Conservation (phyloP, 2,888 invertebrate species). For the Seira sanloemensis region DNA sequence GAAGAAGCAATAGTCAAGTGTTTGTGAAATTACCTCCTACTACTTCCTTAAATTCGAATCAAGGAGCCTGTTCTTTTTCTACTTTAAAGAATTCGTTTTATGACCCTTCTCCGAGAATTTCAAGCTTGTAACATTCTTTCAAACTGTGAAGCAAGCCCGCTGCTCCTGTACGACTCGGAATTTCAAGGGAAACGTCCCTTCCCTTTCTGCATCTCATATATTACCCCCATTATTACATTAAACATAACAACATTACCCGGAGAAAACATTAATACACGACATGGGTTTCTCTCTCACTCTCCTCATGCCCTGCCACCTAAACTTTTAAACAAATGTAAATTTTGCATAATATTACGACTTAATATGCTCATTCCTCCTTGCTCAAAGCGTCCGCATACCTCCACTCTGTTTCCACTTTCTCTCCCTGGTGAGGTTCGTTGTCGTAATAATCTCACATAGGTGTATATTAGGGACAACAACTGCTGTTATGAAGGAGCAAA, state of each 20-base stretch:
- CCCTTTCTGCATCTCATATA: background rate
- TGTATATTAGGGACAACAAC: background rate
- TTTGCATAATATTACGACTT: conserved; percentile 2
- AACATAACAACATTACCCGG: conserved; percentile 3
- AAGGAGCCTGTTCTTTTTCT: no score
- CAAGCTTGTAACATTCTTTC: background rate
- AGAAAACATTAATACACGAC: conserved; percentile 9
- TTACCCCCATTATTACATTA: conserved; percentile 13
- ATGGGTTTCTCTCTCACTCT: background rate
- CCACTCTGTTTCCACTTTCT: background rate
- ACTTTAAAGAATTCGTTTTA: no score
- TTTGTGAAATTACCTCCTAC: no score
- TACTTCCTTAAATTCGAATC: no score
- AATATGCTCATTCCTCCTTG: background rate
- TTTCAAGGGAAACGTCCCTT: background rate
- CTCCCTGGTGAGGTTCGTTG: background rate
- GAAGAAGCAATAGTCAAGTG: no score
- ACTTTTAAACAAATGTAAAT: background rate
- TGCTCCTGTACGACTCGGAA: no score
- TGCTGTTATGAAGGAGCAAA: conserved; percentile 25
- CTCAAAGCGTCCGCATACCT: background rate
- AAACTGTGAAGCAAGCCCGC: background rate
- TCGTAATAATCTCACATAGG: background rate
- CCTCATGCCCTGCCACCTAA: background rate
- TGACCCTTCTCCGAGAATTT: background rate